These are phyloP conservation scores for Martes flavigula DNA, from an alignment of 2,797 vertebrate genomes.

Conservation along the genomic window DNA sequence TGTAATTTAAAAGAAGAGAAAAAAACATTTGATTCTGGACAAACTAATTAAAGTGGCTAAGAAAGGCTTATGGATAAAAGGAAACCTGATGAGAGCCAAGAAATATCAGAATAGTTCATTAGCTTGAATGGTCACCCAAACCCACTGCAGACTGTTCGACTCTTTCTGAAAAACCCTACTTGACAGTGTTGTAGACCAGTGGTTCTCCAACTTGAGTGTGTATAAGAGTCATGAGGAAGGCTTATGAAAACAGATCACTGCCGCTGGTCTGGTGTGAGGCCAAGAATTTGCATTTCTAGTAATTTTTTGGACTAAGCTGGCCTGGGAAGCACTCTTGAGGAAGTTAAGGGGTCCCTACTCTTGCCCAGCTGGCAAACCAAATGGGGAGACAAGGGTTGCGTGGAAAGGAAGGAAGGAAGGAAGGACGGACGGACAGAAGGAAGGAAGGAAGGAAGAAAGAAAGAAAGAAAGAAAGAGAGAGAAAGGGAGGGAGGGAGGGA, in stretches of 20 bases:
- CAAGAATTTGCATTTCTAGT: neutral
- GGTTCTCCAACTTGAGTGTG: neutral
- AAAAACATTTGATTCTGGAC: neutral
- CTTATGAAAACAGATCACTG: neutral
- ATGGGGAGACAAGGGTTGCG: neutral
- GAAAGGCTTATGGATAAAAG: neutral
- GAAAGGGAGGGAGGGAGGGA: neutral
- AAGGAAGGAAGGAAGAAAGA: neutral
- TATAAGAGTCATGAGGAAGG: neutral
- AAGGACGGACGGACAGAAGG: too few relatives aligned
- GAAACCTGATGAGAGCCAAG: neutral
- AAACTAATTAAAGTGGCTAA: neutral
- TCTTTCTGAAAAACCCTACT: neutral
- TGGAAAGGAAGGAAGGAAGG: neutral
- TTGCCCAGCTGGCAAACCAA: neutral
- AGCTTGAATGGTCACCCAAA: neutral
- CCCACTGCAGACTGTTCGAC: neutral
- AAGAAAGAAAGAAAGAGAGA: accelerated
- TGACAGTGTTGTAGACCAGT: neutral
- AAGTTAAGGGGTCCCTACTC: neutral
- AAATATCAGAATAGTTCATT: neutral
- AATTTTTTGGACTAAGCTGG: neutral
- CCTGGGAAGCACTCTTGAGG: neutral
- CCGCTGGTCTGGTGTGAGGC: neutral
- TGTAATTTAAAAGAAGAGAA: neutral